A percentile compares a stretch with the other conserved stretches of the same genome.
phyloP scores from a whole-genome alignment of 2,113 vertebrate genomes.

The Ammodytes dubius region DNA sequence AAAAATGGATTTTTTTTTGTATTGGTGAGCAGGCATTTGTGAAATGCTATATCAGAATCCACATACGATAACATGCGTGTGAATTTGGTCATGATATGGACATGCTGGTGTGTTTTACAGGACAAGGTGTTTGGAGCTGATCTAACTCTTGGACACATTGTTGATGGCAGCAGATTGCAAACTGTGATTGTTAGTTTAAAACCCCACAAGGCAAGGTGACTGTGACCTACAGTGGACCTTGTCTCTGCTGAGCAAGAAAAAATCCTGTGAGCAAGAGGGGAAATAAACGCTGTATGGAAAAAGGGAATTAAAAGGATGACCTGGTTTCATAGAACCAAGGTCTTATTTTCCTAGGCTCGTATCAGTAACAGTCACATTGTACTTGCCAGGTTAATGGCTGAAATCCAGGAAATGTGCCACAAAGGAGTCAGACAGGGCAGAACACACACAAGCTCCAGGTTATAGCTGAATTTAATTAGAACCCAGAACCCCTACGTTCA shows the following conservation, averaged over 20 bases:
- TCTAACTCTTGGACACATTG: constrained; percentile 1
- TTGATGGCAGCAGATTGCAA: constrained; percentile 29
- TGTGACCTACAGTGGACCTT: constrained; percentile 19
- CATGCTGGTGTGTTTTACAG: constrained; percentile 17
- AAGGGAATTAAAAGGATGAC: not conserved
- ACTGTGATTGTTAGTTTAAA: constrained; percentile 30
- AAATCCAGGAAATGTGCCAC: not conserved
- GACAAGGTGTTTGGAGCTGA: not conserved
- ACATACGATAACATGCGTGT: not conserved
- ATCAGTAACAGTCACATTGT: not conserved
- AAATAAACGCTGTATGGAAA: not conserved
- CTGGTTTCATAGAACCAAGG: not conserved
- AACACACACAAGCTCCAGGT: not conserved
- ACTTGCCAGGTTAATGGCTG: not conserved
- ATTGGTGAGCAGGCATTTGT: not conserved
- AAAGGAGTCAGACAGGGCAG: not conserved
- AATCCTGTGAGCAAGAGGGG: not conserved
- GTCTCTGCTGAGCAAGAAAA: not conserved
- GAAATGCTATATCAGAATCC: not conserved
- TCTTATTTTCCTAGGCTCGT: not conserved
- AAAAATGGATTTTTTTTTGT: constrained; percentile 1
- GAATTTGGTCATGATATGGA: constrained; percentile 6
- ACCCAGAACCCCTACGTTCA: too few species aligned
- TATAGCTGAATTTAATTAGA: too few species aligned
- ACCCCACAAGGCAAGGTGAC: constrained; percentile 16